Conservation (phyloP, 1,140 invertebrate genomes). For the Pinna nobilis region DNA sequence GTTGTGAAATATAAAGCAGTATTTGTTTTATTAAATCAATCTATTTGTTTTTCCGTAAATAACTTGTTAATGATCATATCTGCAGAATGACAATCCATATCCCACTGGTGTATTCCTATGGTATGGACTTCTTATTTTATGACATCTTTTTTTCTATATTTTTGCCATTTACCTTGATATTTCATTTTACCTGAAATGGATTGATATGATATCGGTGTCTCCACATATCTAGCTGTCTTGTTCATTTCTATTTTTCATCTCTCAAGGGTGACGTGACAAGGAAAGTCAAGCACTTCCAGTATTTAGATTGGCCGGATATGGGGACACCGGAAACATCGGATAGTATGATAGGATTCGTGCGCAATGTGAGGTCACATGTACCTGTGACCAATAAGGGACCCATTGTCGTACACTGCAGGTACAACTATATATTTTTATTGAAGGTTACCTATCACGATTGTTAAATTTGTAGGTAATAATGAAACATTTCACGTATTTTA, state of each 20-base stretch:
- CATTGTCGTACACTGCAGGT: constrained; percentile 45
- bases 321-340: constrained; percentile 13
- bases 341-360: constrained; percentile 19
- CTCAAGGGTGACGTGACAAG: constrained; percentile 13
- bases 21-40: too few species aligned
- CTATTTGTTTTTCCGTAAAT: too few species aligned
- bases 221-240: too few species aligned
- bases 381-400: constrained; percentile 9
- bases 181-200: too few species aligned
- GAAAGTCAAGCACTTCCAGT: constrained; percentile 13
- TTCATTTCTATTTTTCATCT: neutral
- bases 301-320: constrained; percentile 19
- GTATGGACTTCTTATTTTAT: neutral
- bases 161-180: neutral
- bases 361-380: neutral
- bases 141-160: neutral
- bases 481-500: neutral
- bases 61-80: too few species aligned
- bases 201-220: too few species aligned
- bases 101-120: neutral
- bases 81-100: too few species aligned
- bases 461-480: neutral
- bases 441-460: neutral
- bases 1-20: too few species aligned
- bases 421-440: constrained; percentile 3